phyloP scores from a whole-genome alignment of 2,888 invertebrate species.

The Mythimna lalbum region DNA sequence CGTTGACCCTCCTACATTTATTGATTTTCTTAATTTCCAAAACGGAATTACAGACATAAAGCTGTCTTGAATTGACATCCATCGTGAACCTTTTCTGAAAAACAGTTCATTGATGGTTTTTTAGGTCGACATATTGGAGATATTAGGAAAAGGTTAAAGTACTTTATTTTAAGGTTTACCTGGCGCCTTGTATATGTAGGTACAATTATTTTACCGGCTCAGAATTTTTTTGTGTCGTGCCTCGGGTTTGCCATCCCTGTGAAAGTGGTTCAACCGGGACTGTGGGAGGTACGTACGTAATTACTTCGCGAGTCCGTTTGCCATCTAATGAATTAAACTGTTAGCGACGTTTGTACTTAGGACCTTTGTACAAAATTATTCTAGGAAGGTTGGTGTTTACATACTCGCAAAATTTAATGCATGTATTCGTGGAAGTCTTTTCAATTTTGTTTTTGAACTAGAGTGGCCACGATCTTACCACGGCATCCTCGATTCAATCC shows the following conservation, averaged over 20 bases:
- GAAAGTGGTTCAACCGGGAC: slow-evolving; percentile 48
- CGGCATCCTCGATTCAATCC: neutral
- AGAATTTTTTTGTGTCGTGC: neutral
- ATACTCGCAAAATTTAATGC: neutral
- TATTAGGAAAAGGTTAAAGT: no score
- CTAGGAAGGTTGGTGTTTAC: slow-evolving; percentile 11
- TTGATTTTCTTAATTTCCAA: no score
- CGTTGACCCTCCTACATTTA: no score
- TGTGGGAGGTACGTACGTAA: slow-evolving; percentile 45
- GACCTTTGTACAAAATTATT: slow-evolving; percentile 16
- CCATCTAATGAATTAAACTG: slow-evolving; percentile 62
- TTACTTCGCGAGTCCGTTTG: slow-evolving; percentile 55
- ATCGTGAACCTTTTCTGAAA: no score
- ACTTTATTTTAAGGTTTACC: no score
- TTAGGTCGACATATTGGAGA: no score
- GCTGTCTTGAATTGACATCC: no score
- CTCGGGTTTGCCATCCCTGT: slow-evolving; percentile 11
- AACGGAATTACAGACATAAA: no score
- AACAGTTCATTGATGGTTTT: no score
- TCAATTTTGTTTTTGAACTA: neutral
- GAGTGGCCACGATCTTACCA: no score
- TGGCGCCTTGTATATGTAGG: no score
- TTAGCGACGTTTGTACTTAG: slow-evolving; percentile 48
- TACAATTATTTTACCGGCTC: neutral
- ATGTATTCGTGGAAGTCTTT: neutral